These are phyloP conservation scores for Neotoxoptera formosana DNA, from an alignment of 1,140 invertebrate genomes.

Conservation along the genomic window DNA sequence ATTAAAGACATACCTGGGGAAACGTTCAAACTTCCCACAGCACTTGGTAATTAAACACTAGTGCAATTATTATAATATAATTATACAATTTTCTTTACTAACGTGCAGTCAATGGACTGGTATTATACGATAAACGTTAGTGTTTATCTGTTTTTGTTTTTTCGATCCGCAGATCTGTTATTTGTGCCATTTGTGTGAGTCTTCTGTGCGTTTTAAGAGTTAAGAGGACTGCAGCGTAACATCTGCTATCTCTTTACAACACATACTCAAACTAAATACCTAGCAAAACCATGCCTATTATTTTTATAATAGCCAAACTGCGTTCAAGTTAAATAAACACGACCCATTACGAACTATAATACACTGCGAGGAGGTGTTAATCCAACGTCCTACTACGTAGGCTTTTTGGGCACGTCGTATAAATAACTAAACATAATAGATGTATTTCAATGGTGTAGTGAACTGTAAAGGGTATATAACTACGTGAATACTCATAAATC, in stretches of 20 bases:
- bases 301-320: not conserved
- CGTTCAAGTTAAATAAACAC: not conserved
- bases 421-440: not conserved
- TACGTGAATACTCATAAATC: not conserved
- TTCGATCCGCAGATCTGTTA: not conserved
- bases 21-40: not conserved
- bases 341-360: not conserved
- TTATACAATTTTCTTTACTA: not conserved
- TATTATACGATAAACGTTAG: not conserved
- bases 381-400: not conserved
- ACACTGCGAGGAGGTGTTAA: not conserved
- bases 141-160: not conserved
- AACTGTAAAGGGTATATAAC: not conserved
- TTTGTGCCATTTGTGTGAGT: not conserved
- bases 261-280: not conserved
- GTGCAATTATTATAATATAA: not conserved
- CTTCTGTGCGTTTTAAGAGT: not conserved
- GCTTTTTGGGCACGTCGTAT: not conserved
- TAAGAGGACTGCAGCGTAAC: not conserved
- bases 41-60: not conserved
- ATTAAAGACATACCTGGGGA: not conserved
- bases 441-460: not conserved
- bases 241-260: not conserved
- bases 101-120: not conserved
- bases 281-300: not conserved